These are phyloP conservation scores for Nicator chloris DNA, from an alignment of 2,113 vertebrate species.

Conservation along the genomic window DNA sequence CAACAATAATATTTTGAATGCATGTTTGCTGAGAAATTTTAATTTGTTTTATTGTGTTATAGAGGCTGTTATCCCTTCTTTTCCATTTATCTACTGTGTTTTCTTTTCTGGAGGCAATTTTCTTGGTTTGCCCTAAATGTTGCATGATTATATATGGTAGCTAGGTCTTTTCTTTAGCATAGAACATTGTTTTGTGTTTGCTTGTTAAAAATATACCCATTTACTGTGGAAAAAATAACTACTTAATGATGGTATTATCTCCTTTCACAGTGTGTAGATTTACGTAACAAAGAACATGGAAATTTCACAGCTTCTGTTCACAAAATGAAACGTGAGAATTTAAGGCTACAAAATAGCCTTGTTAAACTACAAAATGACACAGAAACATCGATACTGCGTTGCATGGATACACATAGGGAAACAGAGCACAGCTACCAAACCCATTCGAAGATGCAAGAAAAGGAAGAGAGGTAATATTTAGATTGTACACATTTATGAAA, in stretches of 20 bases:
- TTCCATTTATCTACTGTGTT: background rate
- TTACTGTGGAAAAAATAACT: background rate
- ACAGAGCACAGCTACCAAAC: background rate
- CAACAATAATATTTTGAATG: conserved; percentile 10
- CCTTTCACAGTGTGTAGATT: conserved; percentile 59
- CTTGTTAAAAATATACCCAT: conserved; percentile 18
- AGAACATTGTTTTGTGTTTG: conserved; percentile 23
- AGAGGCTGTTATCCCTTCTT: conserved; percentile 8
- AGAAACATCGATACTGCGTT: background rate
- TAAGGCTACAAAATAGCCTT: conserved; percentile 53
- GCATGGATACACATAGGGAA: background rate
- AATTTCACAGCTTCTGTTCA: conserved; percentile 33
- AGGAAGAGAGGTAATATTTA: conserved; percentile 63
- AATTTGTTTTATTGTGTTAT: conserved; percentile 37
- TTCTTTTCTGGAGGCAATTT: conserved; percentile 27
- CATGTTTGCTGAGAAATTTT: conserved; percentile 25
- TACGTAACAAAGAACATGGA: conserved; percentile 47
- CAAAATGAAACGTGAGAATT: conserved; percentile 53
- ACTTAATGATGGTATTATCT: conserved; percentile 42
- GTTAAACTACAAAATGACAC: conserved; percentile 44
- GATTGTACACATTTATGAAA: background rate
- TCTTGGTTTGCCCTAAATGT: background rate
- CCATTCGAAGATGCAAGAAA: conserved; percentile 20
- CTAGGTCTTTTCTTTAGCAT: conserved; percentile 10
- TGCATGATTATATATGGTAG: conserved; percentile 17